Conservation (phyloP, 2,797 vertebrate genomes). For the Tarsius wallacei region DNA sequence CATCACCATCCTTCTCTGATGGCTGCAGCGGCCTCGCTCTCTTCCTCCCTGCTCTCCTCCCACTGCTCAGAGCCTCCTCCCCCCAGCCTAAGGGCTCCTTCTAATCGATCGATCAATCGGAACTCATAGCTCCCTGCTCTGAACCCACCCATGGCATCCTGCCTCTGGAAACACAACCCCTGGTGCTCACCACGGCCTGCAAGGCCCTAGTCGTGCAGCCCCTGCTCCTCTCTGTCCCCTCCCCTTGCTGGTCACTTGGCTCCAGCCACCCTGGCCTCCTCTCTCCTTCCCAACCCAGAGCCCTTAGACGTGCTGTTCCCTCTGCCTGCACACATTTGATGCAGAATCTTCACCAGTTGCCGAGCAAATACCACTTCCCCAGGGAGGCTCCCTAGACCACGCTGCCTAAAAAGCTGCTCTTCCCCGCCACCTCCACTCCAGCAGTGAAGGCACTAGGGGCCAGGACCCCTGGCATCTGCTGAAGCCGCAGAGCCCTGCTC, state of each 20-base stretch:
- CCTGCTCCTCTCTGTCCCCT: background rate
- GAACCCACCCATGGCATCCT: fast-evolving
- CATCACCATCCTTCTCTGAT: background rate
- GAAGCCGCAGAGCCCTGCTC: background rate
- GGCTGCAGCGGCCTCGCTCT: fast-evolving
- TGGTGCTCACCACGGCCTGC: background rate
- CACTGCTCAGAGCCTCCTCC: background rate
- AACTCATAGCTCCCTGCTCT: background rate
- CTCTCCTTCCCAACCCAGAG: background rate
- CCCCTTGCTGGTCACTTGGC: background rate
- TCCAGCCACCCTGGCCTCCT: background rate
- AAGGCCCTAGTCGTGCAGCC: fast-evolving
- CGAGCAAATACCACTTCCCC: background rate
- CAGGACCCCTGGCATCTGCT: background rate
- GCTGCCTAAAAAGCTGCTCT: fast-evolving
- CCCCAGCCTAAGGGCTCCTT: background rate
- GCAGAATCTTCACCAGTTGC: background rate
- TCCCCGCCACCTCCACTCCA: background rate
- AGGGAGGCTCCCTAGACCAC: background rate
- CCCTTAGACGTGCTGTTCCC: background rate
- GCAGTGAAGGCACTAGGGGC: background rate
- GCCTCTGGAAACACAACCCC: background rate
- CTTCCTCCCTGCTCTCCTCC: background rate
- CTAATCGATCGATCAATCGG: fast-evolving
- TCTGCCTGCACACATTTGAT: background rate